Evolutionary conservation across 37 sponge, comb jelly and placozoan species (phyloP).

Genomic region (Diacarnus erythraeanus): DNA sequence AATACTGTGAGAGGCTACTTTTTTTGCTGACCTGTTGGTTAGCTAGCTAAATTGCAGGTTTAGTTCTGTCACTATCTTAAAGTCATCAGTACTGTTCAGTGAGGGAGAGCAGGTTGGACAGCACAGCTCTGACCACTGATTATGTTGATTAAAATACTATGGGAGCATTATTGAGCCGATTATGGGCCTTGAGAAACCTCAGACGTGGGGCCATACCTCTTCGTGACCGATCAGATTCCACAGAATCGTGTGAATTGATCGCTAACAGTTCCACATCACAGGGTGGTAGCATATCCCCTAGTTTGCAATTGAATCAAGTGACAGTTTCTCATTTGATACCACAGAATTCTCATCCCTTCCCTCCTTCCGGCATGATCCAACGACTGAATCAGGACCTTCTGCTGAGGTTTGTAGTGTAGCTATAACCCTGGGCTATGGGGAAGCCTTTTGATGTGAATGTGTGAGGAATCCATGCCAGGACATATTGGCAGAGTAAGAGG

Average conservation of each 20-base stretch:
- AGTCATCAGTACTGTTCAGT: no score
- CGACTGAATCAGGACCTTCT: slow-evolving; percentile 8
- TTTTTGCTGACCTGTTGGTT: no score
- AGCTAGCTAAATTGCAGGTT: no score
- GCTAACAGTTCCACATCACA: neutral
- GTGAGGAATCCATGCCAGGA: no score
- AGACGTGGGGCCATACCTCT: neutral
- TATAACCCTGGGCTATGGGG: no score
- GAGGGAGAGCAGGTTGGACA: no score
- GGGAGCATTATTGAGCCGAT: slow-evolving; percentile 24
- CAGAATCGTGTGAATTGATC: neutral
- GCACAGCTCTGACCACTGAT: no score
- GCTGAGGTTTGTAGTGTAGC: neutral
- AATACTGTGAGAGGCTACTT: no score
- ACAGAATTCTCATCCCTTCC: neutral
- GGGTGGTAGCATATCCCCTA: neutral
- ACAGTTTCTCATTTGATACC: neutral
- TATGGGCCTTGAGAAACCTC: neutral
- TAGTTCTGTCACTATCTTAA: no score
- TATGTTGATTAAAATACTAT: no score
- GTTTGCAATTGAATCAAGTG: neutral
- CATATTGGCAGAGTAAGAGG: no score
- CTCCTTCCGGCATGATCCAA: neutral
- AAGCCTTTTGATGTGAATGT: no score
- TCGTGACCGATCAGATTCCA: neutral